phyloP scores from a whole-genome alignment of 2,888 invertebrate genomes.

The Arge pagana region DNA sequence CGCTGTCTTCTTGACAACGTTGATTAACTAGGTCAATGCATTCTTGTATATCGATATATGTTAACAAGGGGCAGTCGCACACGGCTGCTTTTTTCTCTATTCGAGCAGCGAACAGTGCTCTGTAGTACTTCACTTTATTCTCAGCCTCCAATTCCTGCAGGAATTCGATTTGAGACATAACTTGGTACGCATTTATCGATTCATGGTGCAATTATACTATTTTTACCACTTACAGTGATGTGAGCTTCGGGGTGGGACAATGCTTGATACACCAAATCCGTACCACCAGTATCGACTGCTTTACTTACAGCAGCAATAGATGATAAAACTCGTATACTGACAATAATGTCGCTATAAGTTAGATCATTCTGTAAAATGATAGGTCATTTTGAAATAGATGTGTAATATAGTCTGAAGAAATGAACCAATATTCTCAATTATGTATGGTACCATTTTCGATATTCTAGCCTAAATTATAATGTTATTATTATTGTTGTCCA shows the following conservation, averaged over 20 bases:
- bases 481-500: too few species aligned
- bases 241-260: conserved; percentile 61
- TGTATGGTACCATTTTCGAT: too few species aligned
- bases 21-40: conserved; percentile 69
- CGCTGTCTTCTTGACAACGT: conserved; percentile 62
- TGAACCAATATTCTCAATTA: too few species aligned
- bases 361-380: conserved; percentile 57
- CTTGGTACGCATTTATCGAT: too few species aligned
- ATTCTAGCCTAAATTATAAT: too few species aligned
- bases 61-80: conserved; percentile 65
- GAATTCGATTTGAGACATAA: conserved; percentile 5
- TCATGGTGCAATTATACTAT: neutral
- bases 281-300: conserved; percentile 66
- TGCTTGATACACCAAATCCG: conserved; percentile 63
- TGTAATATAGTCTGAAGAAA: too few species aligned
- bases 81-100: conserved; percentile 60
- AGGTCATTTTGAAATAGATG: too few species aligned
- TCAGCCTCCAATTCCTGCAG: conserved; percentile 62
- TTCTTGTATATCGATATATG: conserved; percentile 70
- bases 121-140: conserved; percentile 63
- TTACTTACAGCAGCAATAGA: conserved; percentile 68
- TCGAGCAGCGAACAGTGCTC: conserved; percentile 59
- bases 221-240: conserved; percentile 39
- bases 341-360: conserved; percentile 67
- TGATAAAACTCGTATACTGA: conserved; percentile 65